These are phyloP conservation scores for Andrena praecox DNA, from an alignment of 2,888 invertebrate genomes.

Conservation along the genomic window DNA sequence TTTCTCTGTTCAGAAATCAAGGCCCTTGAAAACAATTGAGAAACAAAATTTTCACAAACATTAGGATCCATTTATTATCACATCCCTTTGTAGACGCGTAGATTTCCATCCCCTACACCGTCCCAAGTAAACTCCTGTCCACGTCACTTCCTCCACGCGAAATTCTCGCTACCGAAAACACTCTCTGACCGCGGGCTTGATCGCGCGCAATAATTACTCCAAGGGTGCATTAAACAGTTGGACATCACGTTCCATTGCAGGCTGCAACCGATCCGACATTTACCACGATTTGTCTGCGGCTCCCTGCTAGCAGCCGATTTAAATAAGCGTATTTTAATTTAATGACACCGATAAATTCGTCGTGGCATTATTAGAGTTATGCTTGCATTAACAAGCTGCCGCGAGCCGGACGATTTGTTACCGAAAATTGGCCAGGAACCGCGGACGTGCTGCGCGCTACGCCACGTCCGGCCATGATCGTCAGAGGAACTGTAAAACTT, in stretches of 20 bases:
- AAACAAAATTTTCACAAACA: constrained; percentile 7
- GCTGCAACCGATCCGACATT: constrained; percentile 46
- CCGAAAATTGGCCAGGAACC: constrained; percentile 26
- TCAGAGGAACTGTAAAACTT: constrained; percentile 14
- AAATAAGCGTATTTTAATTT: constrained; percentile 62
- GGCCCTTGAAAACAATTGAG: background rate
- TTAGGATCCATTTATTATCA: background rate
- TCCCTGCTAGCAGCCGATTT: constrained; percentile 34
- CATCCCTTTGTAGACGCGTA: too few relatives aligned
- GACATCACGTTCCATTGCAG: constrained; percentile 25
- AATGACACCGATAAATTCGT: constrained; percentile 57
- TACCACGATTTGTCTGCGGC: constrained; percentile 61
- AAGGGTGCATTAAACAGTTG: constrained; percentile 37
- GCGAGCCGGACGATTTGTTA: constrained; percentile 45
- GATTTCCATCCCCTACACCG: background rate
- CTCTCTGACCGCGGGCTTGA: constrained; percentile 2
- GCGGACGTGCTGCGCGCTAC: constrained; percentile 1
- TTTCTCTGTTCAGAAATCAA: too few relatives aligned
- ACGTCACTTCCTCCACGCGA: background rate
- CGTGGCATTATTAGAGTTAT: constrained; percentile 46
- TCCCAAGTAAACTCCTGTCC: too few relatives aligned
- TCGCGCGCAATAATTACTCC: constrained; percentile 47
- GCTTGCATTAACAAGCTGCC: constrained; percentile 51
- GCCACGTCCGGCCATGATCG: constrained; percentile 22
- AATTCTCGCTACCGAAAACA: background rate